Conservation (phyloP, 2,113 vertebrate genomes). For the Alectura lathami region DNA sequence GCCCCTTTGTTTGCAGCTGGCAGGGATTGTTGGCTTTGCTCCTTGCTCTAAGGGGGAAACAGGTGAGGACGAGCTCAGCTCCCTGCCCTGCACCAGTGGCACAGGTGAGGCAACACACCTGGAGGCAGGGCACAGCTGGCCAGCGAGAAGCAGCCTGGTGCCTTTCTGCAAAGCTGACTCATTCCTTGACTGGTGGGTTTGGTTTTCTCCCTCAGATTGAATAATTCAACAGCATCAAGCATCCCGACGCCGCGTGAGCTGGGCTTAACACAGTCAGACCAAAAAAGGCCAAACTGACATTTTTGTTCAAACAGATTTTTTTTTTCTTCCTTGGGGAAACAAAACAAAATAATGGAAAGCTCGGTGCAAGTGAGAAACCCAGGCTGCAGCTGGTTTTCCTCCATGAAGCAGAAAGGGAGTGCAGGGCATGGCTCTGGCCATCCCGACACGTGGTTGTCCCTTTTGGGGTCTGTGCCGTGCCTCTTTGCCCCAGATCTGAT, state of each 20-base stretch:
- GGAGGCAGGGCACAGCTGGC: not conserved
- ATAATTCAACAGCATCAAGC: not conserved
- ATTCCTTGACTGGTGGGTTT: not conserved
- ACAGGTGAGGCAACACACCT: accelerated
- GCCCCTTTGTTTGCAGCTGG: too few species aligned
- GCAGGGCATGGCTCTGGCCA: not conserved
- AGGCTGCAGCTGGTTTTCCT: not conserved
- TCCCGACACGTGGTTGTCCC: not conserved
- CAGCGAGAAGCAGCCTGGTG: not conserved
- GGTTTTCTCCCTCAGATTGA: not conserved
- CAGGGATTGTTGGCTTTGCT: too few species aligned
- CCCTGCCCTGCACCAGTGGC: not conserved
- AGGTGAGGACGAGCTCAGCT: too few species aligned
- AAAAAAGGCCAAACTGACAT: constrained; percentile 39
- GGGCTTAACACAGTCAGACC: not conserved
- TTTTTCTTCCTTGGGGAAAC: not conserved
- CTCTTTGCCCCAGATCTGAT: not conserved
- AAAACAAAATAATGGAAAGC: not conserved
- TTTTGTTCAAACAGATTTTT: not conserved
- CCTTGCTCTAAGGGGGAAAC: too few species aligned
- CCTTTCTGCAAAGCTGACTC: not conserved
- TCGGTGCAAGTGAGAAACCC: not conserved
- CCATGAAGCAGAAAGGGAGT: not conserved
- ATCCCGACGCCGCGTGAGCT: not conserved
- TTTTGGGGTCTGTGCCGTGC: accelerated